Evolutionary conservation across 2,113 vertebrate genomes (phyloP), one percentile per base, ranked within the genome.

Genomic region (Hippocampus abdominalis): DNA sequence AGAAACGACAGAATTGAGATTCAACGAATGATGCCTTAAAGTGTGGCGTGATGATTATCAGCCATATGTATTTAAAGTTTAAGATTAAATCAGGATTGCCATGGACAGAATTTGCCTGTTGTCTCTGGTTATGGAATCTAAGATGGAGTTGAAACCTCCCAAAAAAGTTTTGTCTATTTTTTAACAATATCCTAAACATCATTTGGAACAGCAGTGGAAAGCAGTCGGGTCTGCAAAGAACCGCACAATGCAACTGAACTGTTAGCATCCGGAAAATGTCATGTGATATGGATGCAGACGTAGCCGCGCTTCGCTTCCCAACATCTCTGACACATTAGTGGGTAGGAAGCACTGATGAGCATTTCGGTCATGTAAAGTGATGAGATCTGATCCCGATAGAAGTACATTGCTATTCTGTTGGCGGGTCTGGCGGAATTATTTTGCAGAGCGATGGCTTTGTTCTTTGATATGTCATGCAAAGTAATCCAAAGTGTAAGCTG

Each of bases 401-500:
- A 25, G 4, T 59, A 42, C 40, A n/a, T 63, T 63, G 36, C 4
- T 64, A 64, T 64, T 42, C 61, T n/a, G 21, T 64, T 46, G 62
- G 20, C 12, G 13, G 15, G 9, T 46, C 40, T 25, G 40, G n/a
- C 20, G 16, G 13, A 15, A 44, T 25, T 36, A 36, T 16, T 64
- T 25, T 64, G 40, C n/a, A 25, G 62, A 4, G 39, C 62, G n/a
- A 40, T 64, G 12, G 25, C 39, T 36, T 64, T 44, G 39, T 64
- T 13, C 62, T 64, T 64, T 64, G 39, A 64, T 64, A 64, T 23
- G n/a, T 42, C 23, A 64, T 7, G 39, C n/a, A 64, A 64, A 42
- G 21, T 63, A 63, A 63, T 63, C 61, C 61, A 63, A 63, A 63
- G 9, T 40, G 61, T 64, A 64, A 64, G 39, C 11, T 42, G 39